Evolutionary conservation across 35 echinoderm and acorn worm genomes (phyloP).

Genomic region (Apostichopus parvimensis): DNA sequence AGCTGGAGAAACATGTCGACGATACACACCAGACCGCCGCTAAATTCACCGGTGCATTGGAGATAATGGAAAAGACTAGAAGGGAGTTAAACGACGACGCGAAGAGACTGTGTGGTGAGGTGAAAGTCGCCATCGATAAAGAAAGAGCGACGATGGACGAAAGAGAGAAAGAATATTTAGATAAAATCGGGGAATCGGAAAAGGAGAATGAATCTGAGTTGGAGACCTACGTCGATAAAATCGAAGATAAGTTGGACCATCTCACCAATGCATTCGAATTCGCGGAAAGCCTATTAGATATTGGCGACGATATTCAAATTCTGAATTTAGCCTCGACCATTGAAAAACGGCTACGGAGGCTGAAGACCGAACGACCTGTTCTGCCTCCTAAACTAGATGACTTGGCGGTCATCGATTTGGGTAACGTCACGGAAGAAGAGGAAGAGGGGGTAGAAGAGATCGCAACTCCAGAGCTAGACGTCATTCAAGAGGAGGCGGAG

Average conservation of each 20-base stretch:
- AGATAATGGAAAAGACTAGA: slow-evolving; percentile 71
- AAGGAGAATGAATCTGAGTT: slow-evolving; percentile 64
- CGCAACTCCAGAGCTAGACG: background rate
- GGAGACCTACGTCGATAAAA: slow-evolving; percentile 58
- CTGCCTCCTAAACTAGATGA: slow-evolving; percentile 63
- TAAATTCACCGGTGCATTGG: slow-evolving; percentile 82
- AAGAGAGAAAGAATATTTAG: slow-evolving; percentile 65
- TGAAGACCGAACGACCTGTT: slow-evolving; percentile 54
- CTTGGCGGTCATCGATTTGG: slow-evolving; percentile 70
- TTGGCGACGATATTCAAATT: slow-evolving; percentile 80
- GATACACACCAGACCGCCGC: slow-evolving; percentile 73
- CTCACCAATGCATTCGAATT: slow-evolving; percentile 77
- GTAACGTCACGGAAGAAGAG: slow-evolving; percentile 56
- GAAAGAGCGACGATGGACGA: slow-evolving; percentile 70
- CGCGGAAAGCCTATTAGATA: slow-evolving; percentile 71
- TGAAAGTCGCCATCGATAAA: slow-evolving; percentile 68
- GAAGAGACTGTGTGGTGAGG: slow-evolving; percentile 63
- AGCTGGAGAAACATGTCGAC: slow-evolving; percentile 57
- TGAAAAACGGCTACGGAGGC: slow-evolving; percentile 39
- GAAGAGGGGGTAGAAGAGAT: background rate
- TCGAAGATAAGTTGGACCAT: slow-evolving; percentile 73
- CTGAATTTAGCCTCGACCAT: slow-evolving; percentile 57
- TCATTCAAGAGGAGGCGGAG: slow-evolving; percentile 9
- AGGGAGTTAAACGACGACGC: slow-evolving; percentile 64
- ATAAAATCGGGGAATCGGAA: slow-evolving; percentile 63